Evolutionary conservation across 1,140 invertebrate species (phyloP).

Genomic region (Drosophila pectinifera): DNA sequence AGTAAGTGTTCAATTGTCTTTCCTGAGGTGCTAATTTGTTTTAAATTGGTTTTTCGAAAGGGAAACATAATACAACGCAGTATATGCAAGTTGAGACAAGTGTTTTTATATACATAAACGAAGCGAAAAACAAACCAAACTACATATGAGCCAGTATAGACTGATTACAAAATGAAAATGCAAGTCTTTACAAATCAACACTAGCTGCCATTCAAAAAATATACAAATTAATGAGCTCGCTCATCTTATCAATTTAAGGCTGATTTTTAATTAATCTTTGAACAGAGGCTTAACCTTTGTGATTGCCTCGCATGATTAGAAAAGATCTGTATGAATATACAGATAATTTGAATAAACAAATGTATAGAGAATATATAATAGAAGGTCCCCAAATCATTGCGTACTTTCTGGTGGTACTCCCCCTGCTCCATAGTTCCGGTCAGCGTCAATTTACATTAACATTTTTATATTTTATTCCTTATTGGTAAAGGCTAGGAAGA

Average conservation of each 20-base stretch:
- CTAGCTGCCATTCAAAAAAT: background rate
- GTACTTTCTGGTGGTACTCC: conserved; percentile 4
- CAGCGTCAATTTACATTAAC: background rate
- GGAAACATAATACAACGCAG: background rate
- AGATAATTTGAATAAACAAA: too few relatives aligned
- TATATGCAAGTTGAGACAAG: background rate
- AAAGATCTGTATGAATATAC: conserved; percentile 2
- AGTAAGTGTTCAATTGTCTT: conserved; percentile 54
- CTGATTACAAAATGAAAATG: conserved; percentile 21
- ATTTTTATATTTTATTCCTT: background rate
- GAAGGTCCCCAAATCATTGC: background rate
- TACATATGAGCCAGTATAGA: conserved; percentile 1
- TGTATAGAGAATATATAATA: background rate
- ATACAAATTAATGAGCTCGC: background rate
- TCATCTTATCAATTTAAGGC: conserved; percentile 12
- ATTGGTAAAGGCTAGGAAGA: background rate
- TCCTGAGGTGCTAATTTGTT: background rate
- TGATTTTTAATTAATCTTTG: conserved; percentile 5
- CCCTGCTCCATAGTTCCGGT: too few relatives aligned
- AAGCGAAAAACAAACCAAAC: background rate
- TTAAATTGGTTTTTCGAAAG: conserved; percentile 23
- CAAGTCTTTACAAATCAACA: conserved; percentile 5
- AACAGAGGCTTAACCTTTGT: conserved; percentile 16
- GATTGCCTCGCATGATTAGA: conserved; percentile 1
- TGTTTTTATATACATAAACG: background rate